Base-by-base conservation (phyloP, 64 coral and sea anemone genomes). In the Porites lutea region DNA sequence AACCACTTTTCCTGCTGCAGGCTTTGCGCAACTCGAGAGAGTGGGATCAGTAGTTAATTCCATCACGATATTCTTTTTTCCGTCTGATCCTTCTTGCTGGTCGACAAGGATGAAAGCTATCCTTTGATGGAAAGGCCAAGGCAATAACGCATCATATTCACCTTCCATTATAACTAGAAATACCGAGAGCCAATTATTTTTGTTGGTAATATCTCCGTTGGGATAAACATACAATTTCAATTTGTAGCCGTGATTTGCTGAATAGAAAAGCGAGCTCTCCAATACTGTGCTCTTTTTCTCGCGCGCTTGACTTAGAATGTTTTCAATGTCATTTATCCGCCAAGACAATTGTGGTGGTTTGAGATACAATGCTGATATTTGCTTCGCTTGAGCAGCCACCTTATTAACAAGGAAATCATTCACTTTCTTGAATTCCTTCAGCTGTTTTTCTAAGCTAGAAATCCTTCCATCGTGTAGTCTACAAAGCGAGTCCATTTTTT, bases 71-170 rank as follows among this genome's bases (percentile, higher is more conserved):
- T 88, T 57, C 76, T 88, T 53, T 12, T 49, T 59, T 21, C 54
- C 19, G 0, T 44, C 37, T 69, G 51, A 7, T 20, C 77, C 55
- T n/a, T 59, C 70, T 59, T 63, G 71, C 54, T 78, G 75, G 49
- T 78, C 75, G 9, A 78, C 23, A 16, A 78, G 19, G n/a, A 15
- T 78, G 10, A 78, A 57, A 9, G 8, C 1, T 51, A 78, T 52
- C 18, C 18, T 58, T 14, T 18, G 19, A 1, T 22, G 16, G 3
- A 78, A 78, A 12, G 52, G 75, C 75, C 75, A 78, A 2, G 75
- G 4, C n/a, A 78, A 57, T 57, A 78, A 8, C 7, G 75, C 51
- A 13, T 78, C 75, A n/a, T 55, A 78, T 78, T 78, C 51, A 78
- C 75, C 75, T 78, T n/a, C 49, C 51, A 55, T 78, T 51, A 78